These are phyloP conservation scores for Mesorhabditis spiculigera DNA, from an alignment of 2,888 invertebrate species.

Conservation along the genomic window DNA sequence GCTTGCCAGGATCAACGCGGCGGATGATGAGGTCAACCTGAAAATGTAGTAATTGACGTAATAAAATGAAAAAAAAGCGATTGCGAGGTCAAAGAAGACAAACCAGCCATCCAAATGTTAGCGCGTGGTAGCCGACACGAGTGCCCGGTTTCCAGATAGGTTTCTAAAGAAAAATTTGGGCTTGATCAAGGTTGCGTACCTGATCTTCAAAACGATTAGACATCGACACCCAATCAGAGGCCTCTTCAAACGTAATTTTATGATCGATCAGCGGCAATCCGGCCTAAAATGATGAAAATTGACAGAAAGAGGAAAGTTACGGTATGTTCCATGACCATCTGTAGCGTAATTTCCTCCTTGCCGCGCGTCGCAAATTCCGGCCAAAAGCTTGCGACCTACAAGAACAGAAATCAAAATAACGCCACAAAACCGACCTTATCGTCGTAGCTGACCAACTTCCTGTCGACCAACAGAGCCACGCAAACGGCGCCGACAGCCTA, in stretches of 20 bases:
- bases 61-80: no score
- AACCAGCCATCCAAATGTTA: constrained; percentile 61
- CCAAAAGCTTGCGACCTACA: constrained; percentile 58
- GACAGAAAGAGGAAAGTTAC: constrained; percentile 1
- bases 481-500: constrained; percentile 48
- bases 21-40: constrained; percentile 30
- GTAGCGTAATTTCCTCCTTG: constrained; percentile 60
- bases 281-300: constrained; percentile 29
- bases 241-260: constrained; percentile 51
- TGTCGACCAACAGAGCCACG: constrained; percentile 59
- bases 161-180: constrained; percentile 23
- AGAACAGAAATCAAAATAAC: constrained; percentile 51
- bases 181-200: constrained; percentile 3
- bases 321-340: constrained; percentile 43
- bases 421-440: constrained; percentile 49
- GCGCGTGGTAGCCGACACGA: constrained; percentile 60
- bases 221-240: constrained; percentile 54
- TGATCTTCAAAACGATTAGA: constrained; percentile 56
- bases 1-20: constrained; percentile 34
- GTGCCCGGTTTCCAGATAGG: constrained; percentile 52
- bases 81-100: neutral
- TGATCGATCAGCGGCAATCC: constrained; percentile 59
- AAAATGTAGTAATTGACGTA: constrained; percentile 26
- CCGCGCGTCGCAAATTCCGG: constrained; percentile 62
- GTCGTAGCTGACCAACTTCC: constrained; percentile 58